A percentile compares a stretch with the other conserved stretches of the same genome.
phyloP scores from a whole-genome alignment of 2,888 invertebrate species.

The Trachelus tabidus region DNA sequence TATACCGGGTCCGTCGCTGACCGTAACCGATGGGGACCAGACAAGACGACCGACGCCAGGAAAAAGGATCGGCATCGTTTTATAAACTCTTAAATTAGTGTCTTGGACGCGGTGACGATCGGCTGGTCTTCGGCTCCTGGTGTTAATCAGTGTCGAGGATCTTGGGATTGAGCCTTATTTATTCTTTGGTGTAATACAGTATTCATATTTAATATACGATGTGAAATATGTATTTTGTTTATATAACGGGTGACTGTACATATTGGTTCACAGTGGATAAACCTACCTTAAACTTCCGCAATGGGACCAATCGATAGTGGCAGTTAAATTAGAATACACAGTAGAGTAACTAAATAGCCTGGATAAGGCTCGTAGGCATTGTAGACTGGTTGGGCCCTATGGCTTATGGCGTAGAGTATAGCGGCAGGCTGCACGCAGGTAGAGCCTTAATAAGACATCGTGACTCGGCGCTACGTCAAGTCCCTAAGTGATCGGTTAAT shows the following conservation, averaged over 20 bases:
- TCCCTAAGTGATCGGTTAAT: conserved; percentile 65
- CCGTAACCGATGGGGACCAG: conserved; percentile 16
- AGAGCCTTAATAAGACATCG: conserved; percentile 65
- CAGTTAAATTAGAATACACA: not conserved
- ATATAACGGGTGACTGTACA: not conserved
- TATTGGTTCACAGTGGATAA: not conserved
- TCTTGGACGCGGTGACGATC: not conserved
- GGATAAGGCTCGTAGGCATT: not conserved
- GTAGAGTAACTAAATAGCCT: not conserved
- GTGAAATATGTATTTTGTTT: not conserved
- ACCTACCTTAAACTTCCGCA: not conserved
- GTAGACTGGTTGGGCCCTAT: not conserved
- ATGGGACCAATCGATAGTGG: not conserved
- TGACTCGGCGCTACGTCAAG: conserved; percentile 63
- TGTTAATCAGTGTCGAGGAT: not conserved
- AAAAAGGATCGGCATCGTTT: conserved; percentile 38
- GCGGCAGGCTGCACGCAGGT: conserved; percentile 37
- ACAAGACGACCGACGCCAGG: conserved; percentile 5
- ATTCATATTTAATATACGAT: not conserved
- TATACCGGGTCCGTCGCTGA: conserved; percentile 1
- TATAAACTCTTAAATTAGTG: conserved; percentile 47
- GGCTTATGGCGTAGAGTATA: not conserved
- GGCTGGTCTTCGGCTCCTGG: not conserved
- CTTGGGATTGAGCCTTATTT: not conserved
- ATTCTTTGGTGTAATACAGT: not conserved